Base-by-base conservation (phyloP, 2,888 invertebrate genomes). In the Andrena praecox region DNA sequence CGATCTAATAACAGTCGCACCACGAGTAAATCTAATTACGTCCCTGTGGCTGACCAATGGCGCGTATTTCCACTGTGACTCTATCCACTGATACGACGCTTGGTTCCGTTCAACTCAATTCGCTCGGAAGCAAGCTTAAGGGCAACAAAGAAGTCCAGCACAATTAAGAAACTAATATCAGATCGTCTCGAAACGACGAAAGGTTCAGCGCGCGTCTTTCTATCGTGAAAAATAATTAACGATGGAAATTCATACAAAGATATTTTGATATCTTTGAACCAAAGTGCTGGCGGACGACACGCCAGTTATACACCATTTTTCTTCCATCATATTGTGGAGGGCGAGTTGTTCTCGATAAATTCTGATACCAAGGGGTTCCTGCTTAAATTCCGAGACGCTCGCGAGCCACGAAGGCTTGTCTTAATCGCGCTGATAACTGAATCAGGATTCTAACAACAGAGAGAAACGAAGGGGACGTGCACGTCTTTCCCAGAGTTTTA, bases 111-210 rank as follows among this genome's bases (percentile, higher is more conserved):
- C 35, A 2, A 20, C 5, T 10, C 27, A 7, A 42, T 42, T 42
- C n/a, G n/a, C 6, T 10, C 10, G 10, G 5, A 24, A 54, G 63
- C 5, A 56, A 56, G 33, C 16, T 24, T 7, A 31, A 27, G 27
- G 27, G 1, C 7, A 56, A 76, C 68, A 35, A 48, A 64, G 24
- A 42, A 3, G 10, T 7, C 10, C 12, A 2, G 10, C 10, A 69
- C 64, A 64, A 59, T 78, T 70, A 78, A 70, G 68, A 24, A 64
- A 69, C 12, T n/a, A 20, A 24, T 10, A 59, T 70, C 52, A 35
- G 29, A 42, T 64, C 35, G n/a, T 12, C 64, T 42, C 8, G 69
- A 3, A 48, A 29, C 27, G 35, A 35, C 59, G 29, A 16, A 7
- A 8, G n/a, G 48, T 16, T 35, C 35, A 50, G 52, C 27, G n/a